These are phyloP conservation scores for Cantharis rufa DNA, from an alignment of 2,888 invertebrate genomes.

Conservation along the genomic window DNA sequence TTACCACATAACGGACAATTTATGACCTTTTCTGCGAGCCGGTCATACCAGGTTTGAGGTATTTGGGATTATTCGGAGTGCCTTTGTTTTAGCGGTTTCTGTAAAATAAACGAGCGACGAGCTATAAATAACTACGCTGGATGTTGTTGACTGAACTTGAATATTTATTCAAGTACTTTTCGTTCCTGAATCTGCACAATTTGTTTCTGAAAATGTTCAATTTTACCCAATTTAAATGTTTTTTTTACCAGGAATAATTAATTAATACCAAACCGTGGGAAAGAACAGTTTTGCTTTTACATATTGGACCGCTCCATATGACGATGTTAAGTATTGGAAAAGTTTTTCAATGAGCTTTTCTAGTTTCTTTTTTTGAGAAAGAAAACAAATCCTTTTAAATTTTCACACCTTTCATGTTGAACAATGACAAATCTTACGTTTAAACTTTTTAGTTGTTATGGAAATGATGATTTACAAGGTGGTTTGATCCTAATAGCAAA, in stretches of 20 bases:
- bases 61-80: constrained; percentile 44
- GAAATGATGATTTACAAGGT: background rate
- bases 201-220: constrained; percentile 1
- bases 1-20: constrained; percentile 51
- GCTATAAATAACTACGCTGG: constrained; percentile 41
- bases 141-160: constrained; percentile 40
- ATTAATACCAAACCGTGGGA: background rate
- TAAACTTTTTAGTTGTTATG: background rate
- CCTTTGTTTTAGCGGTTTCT: constrained; percentile 40
- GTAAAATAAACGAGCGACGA: constrained; percentile 39
- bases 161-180: constrained; percentile 39
- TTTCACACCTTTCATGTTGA: background rate
- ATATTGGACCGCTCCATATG: background rate
- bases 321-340: background rate
- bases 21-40: constrained; percentile 43
- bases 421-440: background rate
- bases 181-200: constrained; percentile 19
- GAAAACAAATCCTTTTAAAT: background rate
- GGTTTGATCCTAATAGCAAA: background rate
- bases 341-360: background rate
- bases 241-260: background rate
- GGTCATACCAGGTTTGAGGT: constrained; percentile 44
- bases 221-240: background rate
- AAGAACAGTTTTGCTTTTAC: background rate
- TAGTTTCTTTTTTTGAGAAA: background rate